These are phyloP conservation scores for Oreochromis grahami DNA, from an alignment of 2,797 vertebrate genomes.

Conservation along the genomic window DNA sequence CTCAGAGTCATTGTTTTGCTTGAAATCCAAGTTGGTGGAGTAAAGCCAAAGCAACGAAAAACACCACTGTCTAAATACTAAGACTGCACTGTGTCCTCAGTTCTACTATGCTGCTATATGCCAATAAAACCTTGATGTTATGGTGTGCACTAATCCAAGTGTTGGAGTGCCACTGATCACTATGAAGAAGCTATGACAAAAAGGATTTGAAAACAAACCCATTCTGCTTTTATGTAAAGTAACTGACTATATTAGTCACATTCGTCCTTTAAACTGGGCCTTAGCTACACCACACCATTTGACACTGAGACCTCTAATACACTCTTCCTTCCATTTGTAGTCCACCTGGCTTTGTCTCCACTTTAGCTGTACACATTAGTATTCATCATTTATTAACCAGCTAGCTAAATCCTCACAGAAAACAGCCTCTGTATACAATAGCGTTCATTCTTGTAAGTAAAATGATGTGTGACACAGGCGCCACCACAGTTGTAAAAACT, in stretches of 20 bases:
- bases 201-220: not conserved
- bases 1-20: not conserved
- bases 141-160: not conserved
- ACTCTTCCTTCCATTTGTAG: not conserved
- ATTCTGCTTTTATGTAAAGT: not conserved
- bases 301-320: not conserved
- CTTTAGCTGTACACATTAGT: not conserved
- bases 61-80: not conserved
- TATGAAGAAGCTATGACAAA: not conserved
- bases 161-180: not conserved
- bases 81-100: not conserved
- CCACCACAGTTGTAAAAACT: not conserved
- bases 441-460: not conserved
- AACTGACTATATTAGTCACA: not conserved
- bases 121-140: not conserved
- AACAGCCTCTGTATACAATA: not conserved
- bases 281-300: not conserved
- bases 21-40: not conserved
- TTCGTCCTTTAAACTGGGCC: not conserved
- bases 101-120: not conserved
- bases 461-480: not conserved
- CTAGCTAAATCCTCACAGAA: not conserved
- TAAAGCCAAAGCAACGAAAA: slow-evolving; percentile 13
- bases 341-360: not conserved
- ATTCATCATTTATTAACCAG: not conserved